Evolutionary conservation across 1,140 invertebrate genomes (phyloP), one percentile per base, ranked within the genome.

Genomic region (Magallana gigas): DNA sequence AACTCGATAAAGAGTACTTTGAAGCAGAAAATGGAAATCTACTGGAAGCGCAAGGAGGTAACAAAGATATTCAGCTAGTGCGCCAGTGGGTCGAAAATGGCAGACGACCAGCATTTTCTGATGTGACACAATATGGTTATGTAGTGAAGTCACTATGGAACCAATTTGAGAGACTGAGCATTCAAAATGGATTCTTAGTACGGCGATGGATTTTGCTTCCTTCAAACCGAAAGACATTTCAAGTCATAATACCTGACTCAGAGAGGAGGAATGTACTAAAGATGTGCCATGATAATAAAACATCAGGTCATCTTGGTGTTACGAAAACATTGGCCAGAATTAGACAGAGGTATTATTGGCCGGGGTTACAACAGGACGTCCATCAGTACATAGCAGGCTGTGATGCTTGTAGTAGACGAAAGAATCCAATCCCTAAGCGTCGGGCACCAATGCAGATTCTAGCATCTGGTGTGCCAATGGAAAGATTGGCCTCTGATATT

Each of bases 141-240:
- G 83, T 29, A 6, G n/a, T 85, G 14, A 85, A 68, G 62, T 85
- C 84, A 36, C 84, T 85, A 29, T 85, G 84, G 60, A 48, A 18
- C 29, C 84, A 85, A 68, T 68, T 84, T 84, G 83, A 84, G 23
- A 60, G 14, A 7, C 11, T 84, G n/a, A 23, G 16, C 14, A 59
- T 84, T 84, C 58, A 36, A 23, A 23, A 23, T 23, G 23, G 23
- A 23, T 48, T 82, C 80, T 14, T 48, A 48, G 80, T 82, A 57
- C 48, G 29, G 36, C 36, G 56, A 82, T 82, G 80, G 80, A 84
- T 59, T 18, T 23, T 87, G 83, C 93, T 88, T 82, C 84, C 91
- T 7, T 93, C 93, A 64, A 92, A 95, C 59, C 57, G 95, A 0
- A 87, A 94, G 81, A 56, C 91, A 36, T 96, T 96, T 89, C 64